A percentile compares a stretch with the other conserved stretches of the same genome.
These are phyloP conservation scores for Oreotrochilus melanogaster DNA, from an alignment of 2,113 vertebrate genomes.

Conservation along the genomic window DNA sequence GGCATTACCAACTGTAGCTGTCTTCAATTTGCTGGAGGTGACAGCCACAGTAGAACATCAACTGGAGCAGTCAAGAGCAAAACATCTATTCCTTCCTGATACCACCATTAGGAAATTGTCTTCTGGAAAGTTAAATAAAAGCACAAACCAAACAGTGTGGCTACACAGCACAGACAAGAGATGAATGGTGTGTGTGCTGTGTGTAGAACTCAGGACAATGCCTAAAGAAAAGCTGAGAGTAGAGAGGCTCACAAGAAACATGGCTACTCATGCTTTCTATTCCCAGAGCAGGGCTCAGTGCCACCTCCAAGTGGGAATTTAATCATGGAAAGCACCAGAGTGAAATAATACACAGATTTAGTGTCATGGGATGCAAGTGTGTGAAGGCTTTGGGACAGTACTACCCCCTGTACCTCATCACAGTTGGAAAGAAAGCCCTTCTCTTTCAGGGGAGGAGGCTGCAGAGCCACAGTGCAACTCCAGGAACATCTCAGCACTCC, in stretches of 20 bases:
- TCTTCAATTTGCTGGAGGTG: constrained; percentile 8
- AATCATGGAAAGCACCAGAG: not conserved
- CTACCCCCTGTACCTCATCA: not conserved
- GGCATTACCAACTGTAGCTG: not conserved
- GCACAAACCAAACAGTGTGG: too few relatives aligned
- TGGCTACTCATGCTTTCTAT: fast-evolving
- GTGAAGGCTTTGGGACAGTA: not conserved
- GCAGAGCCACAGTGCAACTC: not conserved
- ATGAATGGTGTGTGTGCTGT: not conserved
- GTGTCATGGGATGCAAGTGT: fast-evolving
- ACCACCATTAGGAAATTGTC: not conserved
- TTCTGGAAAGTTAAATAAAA: not conserved
- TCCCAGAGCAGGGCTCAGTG: not conserved
- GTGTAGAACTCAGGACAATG: not conserved
- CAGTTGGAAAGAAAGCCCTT: not conserved
- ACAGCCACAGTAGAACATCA: not conserved
- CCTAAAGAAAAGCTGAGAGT: not conserved
- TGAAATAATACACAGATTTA: not conserved
- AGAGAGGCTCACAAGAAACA: not conserved
- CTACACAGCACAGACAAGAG: not conserved
- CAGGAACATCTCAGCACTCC: not conserved
- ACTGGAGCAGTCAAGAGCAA: not conserved
- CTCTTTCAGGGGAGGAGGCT: not conserved
- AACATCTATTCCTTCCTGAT: not conserved
- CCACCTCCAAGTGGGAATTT: not conserved